Percentiles rank a stretch among this genome's conserved stretches.
These are phyloP conservation scores for Diarsia rubi DNA, from an alignment of 2,888 invertebrate species.

Conservation along the genomic window DNA sequence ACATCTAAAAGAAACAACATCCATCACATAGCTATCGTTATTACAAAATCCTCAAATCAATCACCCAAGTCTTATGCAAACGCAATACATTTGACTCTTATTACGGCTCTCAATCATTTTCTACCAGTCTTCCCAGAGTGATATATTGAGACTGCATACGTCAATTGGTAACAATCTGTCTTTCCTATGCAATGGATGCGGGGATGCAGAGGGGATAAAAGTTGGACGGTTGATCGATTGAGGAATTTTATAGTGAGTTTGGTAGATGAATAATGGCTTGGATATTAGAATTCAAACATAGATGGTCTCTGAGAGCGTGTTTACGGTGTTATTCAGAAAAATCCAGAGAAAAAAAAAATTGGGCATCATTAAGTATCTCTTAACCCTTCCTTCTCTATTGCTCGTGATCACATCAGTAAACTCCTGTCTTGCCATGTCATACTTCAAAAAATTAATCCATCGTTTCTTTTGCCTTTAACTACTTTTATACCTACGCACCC, in stretches of 20 bases:
- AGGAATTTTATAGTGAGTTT: constrained; percentile 24
- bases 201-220: constrained; percentile 31
- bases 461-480: background rate
- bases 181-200: constrained; percentile 46
- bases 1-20: constrained; percentile 12
- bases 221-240: constrained; percentile 49
- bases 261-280: constrained; percentile 7
- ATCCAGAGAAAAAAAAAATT: background rate
- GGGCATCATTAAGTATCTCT: background rate
- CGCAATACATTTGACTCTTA: constrained; percentile 47
- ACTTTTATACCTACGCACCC: background rate
- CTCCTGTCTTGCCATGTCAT: background rate
- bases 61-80: constrained; percentile 26
- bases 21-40: constrained; percentile 13
- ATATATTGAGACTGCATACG: constrained; percentile 58
- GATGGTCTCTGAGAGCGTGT: background rate
- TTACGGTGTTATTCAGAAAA: background rate
- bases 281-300: background rate
- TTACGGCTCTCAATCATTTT: constrained; percentile 57
- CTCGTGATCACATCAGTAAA: background rate
- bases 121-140: constrained; percentile 25
- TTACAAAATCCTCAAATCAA: constrained; percentile 33
- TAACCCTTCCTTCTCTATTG: background rate
- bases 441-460: background rate
- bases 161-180: constrained; percentile 54